These are phyloP conservation scores for Parnassius smintheus DNA, from an alignment of 2,888 invertebrate species.

Conservation along the genomic window DNA sequence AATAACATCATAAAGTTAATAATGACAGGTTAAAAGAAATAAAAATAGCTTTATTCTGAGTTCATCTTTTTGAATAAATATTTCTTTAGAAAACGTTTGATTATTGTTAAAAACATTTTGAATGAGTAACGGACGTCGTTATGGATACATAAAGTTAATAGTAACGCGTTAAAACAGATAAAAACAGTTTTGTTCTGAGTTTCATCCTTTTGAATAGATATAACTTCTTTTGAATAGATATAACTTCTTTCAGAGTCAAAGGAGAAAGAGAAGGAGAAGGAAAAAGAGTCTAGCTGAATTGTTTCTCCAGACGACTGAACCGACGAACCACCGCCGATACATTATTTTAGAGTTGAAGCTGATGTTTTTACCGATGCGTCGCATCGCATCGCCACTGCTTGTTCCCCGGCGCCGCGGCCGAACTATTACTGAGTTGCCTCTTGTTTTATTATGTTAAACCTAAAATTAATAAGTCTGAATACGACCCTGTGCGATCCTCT, in stretches of 20 bases:
- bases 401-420: conserved; percentile 46
- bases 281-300: conserved; percentile 86
- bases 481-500: conserved; percentile 54
- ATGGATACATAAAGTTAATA: too few species aligned
- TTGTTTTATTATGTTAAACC: conserved; percentile 53
- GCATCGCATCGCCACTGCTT: conserved; percentile 35
- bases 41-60: too few species aligned
- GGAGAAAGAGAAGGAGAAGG: conserved; percentile 85
- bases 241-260: conserved; percentile 82
- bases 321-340: conserved; percentile 79
- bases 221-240: conserved; percentile 40
- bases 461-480: conserved; percentile 55
- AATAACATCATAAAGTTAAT: too few species aligned
- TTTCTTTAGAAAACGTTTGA: not conserved
- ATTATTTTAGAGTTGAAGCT: conserved; percentile 74
- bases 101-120: not conserved
- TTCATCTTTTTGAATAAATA: too few species aligned
- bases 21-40: too few species aligned
- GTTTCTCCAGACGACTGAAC: conserved; percentile 65
- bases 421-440: conserved; percentile 64
- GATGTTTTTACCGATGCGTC: conserved; percentile 32
- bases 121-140: too few species aligned
- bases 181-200: too few species aligned
- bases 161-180: too few species aligned
- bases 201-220: not conserved